Base-by-base conservation (phyloP, 2,888 invertebrate genomes). In the Archips xylosteana region DNA sequence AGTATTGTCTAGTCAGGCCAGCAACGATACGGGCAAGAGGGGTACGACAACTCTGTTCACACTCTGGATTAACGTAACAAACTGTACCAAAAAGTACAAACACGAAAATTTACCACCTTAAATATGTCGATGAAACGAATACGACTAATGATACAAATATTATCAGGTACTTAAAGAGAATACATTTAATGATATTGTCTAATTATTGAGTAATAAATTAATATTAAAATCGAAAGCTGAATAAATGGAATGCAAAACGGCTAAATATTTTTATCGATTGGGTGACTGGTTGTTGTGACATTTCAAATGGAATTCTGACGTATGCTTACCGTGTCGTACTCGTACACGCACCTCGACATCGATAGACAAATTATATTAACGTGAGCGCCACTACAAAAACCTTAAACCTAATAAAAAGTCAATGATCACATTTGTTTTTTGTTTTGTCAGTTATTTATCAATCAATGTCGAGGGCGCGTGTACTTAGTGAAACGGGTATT, bases 81-180 rank as follows among this genome's bases (percentile, higher is more conserved):
- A 23, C 5, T 62, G 62, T 68, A 62, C 66, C 45, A 51, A 65
- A 23, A 60, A 57, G 42, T 57, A 67, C 66, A 6, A 67, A 61
- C 3, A 57, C 62, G 5, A 57, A n/a, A 45, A 45, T 15, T 57
- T 47, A 60, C 39, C 36, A 15, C 51, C 15, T 6, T 66, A 65
- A 60, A 70, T 59, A 70, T 9, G 39, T 60, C 59, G 15, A 70
- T 63, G 42, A 70, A 64, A 64, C 64, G 13, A 64, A 60, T 59
- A 59, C 15, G 67, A 64, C 65, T 71, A 66, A 71, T 15, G 60
- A 60, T 72, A 69, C 59, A 59, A 69, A 74, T 69, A 69, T 64
- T 69, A 65, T 69, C 73, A 69, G 69, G 73, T 74, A 74, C 73
- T 64, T 69, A 69, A 69, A 57, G 47, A 71, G 34, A 57, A 67